Evolutionary conservation across 1,140 invertebrate genomes (phyloP).

Genomic region (Drosophila athabasca): DNA sequence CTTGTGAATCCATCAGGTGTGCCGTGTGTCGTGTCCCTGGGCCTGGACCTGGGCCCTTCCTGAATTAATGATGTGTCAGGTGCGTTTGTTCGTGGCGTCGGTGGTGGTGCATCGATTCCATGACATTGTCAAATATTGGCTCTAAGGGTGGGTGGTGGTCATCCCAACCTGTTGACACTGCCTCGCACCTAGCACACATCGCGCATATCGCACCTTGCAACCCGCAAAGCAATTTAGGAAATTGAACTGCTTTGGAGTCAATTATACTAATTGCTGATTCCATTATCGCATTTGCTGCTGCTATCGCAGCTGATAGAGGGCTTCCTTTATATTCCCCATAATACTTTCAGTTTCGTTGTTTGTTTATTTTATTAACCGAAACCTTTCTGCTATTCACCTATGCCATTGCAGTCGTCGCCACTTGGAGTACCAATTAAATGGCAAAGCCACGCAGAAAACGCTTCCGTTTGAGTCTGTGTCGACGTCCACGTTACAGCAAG

Average conservation of each 20-base stretch:
- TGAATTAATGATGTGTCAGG: conserved; percentile 42
- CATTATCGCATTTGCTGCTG: conserved; percentile 26
- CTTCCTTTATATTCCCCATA: background rate
- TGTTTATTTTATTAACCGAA: conserved; percentile 8
- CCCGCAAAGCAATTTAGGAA: conserved; percentile 15
- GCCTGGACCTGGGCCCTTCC: too few relatives aligned
- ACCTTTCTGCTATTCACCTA: background rate
- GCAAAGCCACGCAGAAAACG: conserved; percentile 73
- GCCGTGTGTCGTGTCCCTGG: background rate
- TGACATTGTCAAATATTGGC: conserved; percentile 16
- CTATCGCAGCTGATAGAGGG: conserved; percentile 4
- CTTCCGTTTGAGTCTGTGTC: conserved; percentile 59
- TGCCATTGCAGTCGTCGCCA: conserved; percentile 41
- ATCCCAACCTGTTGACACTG: conserved; percentile 6
- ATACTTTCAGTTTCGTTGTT: background rate
- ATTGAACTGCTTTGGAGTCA: conserved; percentile 9
- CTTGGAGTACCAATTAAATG: conserved; percentile 60
- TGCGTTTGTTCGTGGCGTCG: conserved; percentile 13
- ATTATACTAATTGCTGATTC: conserved; percentile 38
- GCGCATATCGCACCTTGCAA: background rate
- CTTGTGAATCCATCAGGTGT: conserved; percentile 49
- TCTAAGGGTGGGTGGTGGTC: too few relatives aligned
- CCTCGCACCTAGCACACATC: background rate
- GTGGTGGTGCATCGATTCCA: conserved; percentile 7
- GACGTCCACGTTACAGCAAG: conserved; percentile 25